Evolutionary conservation across 2,797 vertebrate species (phyloP).

Genomic region (Remorina albescens): DNA sequence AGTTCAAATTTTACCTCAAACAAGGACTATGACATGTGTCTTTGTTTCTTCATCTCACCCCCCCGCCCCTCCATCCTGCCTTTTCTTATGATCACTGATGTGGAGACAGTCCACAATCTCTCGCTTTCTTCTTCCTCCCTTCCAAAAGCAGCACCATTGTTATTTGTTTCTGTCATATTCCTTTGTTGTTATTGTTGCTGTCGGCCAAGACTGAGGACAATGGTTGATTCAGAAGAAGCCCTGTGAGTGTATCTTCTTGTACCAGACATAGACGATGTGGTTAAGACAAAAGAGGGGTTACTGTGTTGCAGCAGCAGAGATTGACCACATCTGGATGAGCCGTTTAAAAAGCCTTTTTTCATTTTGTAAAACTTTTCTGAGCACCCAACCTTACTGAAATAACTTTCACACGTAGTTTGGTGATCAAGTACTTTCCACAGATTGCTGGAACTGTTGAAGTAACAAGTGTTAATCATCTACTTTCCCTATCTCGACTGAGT

Average conservation of each 20-base stretch:
- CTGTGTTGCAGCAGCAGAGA: conserved; percentile 35
- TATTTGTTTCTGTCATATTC: conserved; percentile 60
- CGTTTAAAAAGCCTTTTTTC: neutral
- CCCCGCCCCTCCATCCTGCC: no score
- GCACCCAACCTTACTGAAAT: neutral
- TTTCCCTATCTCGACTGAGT: conserved; percentile 23
- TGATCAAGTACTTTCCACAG: neutral
- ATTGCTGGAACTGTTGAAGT: conserved; percentile 13
- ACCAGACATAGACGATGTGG: conserved; percentile 35
- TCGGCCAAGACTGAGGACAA: conserved; percentile 58
- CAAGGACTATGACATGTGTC: conserved; percentile 53
- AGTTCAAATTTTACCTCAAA: conserved; percentile 44
- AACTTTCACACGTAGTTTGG: neutral
- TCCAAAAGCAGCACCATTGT: conserved; percentile 66
- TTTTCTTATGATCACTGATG: conserved; percentile 53
- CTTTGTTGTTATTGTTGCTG: conserved; percentile 51
- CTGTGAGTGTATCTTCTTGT: conserved; percentile 45
- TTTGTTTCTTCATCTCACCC: conserved; percentile 55
- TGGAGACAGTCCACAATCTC: conserved; percentile 49
- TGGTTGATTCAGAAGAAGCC: conserved; percentile 59
- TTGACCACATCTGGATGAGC: conserved; percentile 49
- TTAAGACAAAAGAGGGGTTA: conserved; percentile 46
- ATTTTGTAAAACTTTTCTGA: neutral
- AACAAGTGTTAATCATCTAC: conserved; percentile 44
- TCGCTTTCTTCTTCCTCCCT: conserved; percentile 42